These are phyloP conservation scores for Eleutherodactylus coqui DNA, from an alignment of 2,797 vertebrate genomes.

Conservation along the genomic window DNA sequence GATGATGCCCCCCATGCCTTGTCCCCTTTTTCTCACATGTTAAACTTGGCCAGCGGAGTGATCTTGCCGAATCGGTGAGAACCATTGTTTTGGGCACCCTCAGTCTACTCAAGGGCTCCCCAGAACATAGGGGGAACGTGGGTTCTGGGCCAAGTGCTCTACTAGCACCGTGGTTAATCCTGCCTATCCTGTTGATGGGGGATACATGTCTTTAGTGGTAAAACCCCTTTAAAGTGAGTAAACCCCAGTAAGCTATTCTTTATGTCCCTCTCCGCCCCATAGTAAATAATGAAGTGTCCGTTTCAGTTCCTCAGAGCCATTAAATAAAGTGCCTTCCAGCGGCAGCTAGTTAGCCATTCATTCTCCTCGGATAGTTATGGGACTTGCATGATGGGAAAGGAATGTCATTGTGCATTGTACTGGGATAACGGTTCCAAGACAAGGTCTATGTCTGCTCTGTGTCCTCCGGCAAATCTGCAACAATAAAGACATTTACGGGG, in stretches of 20 bases:
- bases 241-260: neutral
- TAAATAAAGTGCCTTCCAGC: neutral
- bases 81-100: too few species aligned
- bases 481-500: slow-evolving; percentile 43
- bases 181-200: too few species aligned
- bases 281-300: neutral
- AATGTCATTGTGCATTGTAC: slow-evolving; percentile 41
- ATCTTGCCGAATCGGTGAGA: too few species aligned
- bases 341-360: neutral
- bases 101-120: too few species aligned
- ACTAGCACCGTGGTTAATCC: too few species aligned
- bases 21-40: too few species aligned
- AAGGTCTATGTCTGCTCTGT: slow-evolving; percentile 41
- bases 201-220: too few species aligned
- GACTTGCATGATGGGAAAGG: slow-evolving; percentile 22
- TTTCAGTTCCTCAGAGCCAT: neutral
- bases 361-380: neutral
- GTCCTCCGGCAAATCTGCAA: slow-evolving; percentile 9
- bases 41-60: too few species aligned
- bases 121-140: too few species aligned
- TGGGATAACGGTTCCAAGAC: slow-evolving; percentile 6
- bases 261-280: neutral
- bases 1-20: too few species aligned
- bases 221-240: neutral
- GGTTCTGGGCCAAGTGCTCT: too few species aligned